Base-by-base conservation (phyloP, 2,797 vertebrate species). In the Liparis tanakae region DNA sequence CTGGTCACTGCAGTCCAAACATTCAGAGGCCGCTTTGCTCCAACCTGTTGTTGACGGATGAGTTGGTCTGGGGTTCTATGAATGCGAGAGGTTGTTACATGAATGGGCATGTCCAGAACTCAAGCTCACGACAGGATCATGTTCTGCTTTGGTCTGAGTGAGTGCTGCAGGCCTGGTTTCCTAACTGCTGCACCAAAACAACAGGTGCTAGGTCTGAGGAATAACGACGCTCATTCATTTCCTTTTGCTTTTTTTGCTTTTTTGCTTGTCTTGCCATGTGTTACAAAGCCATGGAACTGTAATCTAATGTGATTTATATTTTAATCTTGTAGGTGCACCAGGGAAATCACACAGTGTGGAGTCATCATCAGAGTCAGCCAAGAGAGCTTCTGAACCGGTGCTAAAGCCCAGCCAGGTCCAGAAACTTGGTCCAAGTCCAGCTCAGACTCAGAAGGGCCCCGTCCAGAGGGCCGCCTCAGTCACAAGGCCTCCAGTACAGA, bases 261-360 rank as follows among this genome's bases (percentile, higher is more conserved):
- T 6, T 50, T 43, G 30, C 20, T 59, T 57, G 22, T 60, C 18
- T 91, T 95, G 89, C 92, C 6, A 3, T 55, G 12, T 53, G 10
- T 67, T 68, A 1, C 39, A 14, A 13, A 36, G 6, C 1, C 17
- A 7, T 68, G 1, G 2, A 58, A 48, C 9, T 36, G 8, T 58
- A 46, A 25, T 66, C 20, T 74, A 54, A 94, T 37, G 87, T 94
- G 92, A 94, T 82, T 82, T 95, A 89, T 96, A 86, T 94, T 94
- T 95, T 89, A 86, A 95, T 95, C 88, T 90, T 95, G 39, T 43
- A 99, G 98, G 97, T 93, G 96, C 95, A 85, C 92, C 96, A 92
- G 91, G 95, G 92, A 97, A 97, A 95, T 93, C 96, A 92, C 96
- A 98, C 94, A 96, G 94, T 93, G 95, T 96, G 90, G 96, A 96